phyloP scores from a whole-genome alignment of 2,888 invertebrate genomes.

The Netelia fuscicornis region DNA sequence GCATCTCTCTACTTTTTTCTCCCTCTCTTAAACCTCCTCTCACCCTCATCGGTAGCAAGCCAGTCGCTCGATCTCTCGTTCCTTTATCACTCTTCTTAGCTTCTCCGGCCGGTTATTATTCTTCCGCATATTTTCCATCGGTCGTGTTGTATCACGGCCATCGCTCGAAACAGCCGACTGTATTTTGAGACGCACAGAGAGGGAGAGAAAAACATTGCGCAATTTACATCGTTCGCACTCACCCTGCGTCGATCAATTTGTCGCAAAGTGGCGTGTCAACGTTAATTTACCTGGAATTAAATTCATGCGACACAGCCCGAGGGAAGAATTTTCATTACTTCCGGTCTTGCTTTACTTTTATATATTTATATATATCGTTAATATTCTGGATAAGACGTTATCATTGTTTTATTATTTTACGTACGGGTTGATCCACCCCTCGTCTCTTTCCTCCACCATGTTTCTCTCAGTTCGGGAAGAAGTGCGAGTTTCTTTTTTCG shows the following conservation, averaged over 20 bases:
- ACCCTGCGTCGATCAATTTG: not conserved
- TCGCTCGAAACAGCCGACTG: not conserved
- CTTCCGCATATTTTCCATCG: not conserved
- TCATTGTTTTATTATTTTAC: too few relatives aligned
- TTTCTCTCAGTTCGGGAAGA: not conserved
- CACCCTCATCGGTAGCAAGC: not conserved
- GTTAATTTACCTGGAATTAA: not conserved
- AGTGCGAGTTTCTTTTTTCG: not conserved
- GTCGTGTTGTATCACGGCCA: not conserved
- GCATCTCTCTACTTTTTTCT: constrained; percentile 39
- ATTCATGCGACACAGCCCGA: not conserved
- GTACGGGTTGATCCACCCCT: not conserved
- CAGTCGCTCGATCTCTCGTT: not conserved
- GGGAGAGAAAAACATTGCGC: not conserved
- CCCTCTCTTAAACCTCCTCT: constrained; percentile 9
- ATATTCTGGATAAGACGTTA: too few relatives aligned
- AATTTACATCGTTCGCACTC: not conserved
- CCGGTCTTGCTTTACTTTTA: too few relatives aligned
- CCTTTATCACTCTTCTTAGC: not conserved
- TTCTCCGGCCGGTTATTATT: not conserved
- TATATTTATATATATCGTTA: too few relatives aligned
- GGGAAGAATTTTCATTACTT: not conserved
- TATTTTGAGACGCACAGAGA: too few relatives aligned
- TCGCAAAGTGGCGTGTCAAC: not conserved
- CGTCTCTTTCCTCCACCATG: not conserved